Evolutionary conservation across 2,888 invertebrate species (phyloP), one percentile per base, ranked within the genome.

Genomic region (Ceriagrion tenellum): DNA sequence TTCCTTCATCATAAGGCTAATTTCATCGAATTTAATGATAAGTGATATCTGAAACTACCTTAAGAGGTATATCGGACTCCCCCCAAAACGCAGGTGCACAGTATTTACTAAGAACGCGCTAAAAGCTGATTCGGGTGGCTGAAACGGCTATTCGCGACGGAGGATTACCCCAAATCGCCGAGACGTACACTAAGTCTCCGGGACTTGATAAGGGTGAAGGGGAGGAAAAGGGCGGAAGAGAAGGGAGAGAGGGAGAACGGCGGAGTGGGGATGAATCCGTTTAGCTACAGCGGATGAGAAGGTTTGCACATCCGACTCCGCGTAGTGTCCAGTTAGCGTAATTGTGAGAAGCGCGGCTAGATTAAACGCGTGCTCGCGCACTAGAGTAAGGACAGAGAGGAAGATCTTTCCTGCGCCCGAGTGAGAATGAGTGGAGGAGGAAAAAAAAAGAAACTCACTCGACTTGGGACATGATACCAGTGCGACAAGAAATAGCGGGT

Each of bases 401-500:
- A 55, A 89, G 59, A 91, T 91, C 35, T 91, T 91, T 91, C 13
- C 69, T 23, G 93, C 69, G 55, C 23, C 91, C 35, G 93, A 81
- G 74, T 93, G 93, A 93, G 93, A 93, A 74, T 74, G 59, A 59
- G 18, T 10, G 59, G 16, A 56, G 56, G 56, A 59, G 13, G 16
- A 59, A 59, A 69, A 69, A 93, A 63, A n/a, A 93, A 93, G 35
- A 69, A 74, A 93, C 93, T 47, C 26, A 93, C 93, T 69, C 93
- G 93, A 93, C 93, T 93, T 47, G 47, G 47, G 63, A 69, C 93
- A 91, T 63, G 91, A 91, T 91, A 69, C 40, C 63, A 93, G 47
- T 59, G 93, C 56, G 93, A 93, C 93, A 93, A 93, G 93, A 93
- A 93, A 93, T 93, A 93, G 55, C 93, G 93, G 93, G 93, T 93